These are phyloP conservation scores for Chrysina gloriosa DNA, from an alignment of 2,888 invertebrate genomes.

Conservation along the genomic window DNA sequence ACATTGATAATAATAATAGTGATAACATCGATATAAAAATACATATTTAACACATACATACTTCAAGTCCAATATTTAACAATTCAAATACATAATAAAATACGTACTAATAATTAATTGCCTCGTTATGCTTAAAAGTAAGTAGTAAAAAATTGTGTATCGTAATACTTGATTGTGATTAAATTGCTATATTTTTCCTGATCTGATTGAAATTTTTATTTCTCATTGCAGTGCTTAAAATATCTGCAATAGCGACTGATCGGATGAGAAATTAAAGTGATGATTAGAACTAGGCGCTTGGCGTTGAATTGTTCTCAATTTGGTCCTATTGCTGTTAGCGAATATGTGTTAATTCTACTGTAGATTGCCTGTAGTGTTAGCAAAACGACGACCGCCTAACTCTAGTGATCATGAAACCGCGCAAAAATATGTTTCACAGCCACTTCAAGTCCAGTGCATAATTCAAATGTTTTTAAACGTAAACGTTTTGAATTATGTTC, in stretches of 20 bases:
- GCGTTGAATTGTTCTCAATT: too few relatives aligned
- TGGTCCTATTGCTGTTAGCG: too few relatives aligned
- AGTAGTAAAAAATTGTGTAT: conserved; percentile 5
- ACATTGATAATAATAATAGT: conserved; percentile 5
- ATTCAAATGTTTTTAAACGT: background rate
- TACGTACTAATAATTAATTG: conserved; percentile 19
- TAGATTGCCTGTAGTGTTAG: background rate
- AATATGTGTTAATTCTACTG: too few relatives aligned
- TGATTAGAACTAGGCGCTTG: too few relatives aligned
- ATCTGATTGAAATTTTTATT: background rate
- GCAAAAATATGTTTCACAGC: conserved; percentile 13
- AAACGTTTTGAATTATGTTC: background rate
- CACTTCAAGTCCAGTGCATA: conserved; percentile 5
- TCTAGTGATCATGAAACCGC: background rate
- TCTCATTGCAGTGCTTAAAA: conserved; percentile 42
- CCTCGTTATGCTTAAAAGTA: conserved; percentile 12
- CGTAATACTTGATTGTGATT: conserved; percentile 32
- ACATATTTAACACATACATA: conserved; percentile 7
- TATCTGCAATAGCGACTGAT: conserved; percentile 40
- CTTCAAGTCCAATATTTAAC: conserved; percentile 24
- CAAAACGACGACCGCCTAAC: too few relatives aligned
- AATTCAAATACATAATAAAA: conserved; percentile 12
- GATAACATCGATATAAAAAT: conserved; percentile 20
- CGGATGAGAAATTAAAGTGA: background rate
- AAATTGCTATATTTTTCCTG: conserved; percentile 6